Percentiles rank a stretch among this genome's conserved stretches.
Conservation (phyloP, 1,140 invertebrate genomes). For the Drosophila micromelanica region DNA sequence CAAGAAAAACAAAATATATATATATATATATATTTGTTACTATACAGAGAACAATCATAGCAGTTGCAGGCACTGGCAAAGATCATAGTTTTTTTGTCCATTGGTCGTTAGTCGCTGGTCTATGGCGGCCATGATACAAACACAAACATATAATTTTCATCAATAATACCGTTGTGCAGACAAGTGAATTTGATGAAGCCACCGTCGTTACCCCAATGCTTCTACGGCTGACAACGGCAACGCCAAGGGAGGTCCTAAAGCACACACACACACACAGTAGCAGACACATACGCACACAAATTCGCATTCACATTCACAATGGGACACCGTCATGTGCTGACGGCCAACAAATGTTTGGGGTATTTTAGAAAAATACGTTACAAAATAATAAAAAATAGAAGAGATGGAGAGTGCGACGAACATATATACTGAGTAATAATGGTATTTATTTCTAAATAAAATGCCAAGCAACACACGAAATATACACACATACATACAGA, state of each 20-base stretch:
- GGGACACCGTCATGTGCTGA: conserved; percentile 46
- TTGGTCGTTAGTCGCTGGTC: conserved; percentile 29
- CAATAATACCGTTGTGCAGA: conserved; percentile 63
- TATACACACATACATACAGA: conserved; percentile 22
- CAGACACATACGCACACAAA: conserved; percentile 1
- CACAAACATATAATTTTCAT: conserved; percentile 69
- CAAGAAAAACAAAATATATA: background rate
- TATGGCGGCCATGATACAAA: conserved; percentile 47
- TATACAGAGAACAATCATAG: conserved; percentile 23
- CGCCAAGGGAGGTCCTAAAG: conserved; percentile 51
- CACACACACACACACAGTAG: conserved; percentile 13
- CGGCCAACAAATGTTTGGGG: conserved; percentile 53
- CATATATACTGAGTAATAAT: conserved; percentile 51
- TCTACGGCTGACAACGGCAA: conserved; percentile 20
- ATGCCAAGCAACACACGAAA: conserved; percentile 38
- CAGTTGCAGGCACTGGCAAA: conserved; percentile 18
- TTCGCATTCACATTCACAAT: conserved; percentile 41
- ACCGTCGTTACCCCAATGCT: conserved; percentile 14
- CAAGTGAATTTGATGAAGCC: conserved; percentile 66
- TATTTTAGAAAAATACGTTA: conserved; percentile 62
- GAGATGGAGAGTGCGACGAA: conserved; percentile 1
- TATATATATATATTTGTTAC: background rate
- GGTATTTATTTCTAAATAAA: conserved; percentile 70
- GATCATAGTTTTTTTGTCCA: conserved; percentile 44
- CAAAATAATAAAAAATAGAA: conserved; percentile 36